phyloP scores from a whole-genome alignment of 23 tunicate genomes.

The Ciona savignyi region DNA sequence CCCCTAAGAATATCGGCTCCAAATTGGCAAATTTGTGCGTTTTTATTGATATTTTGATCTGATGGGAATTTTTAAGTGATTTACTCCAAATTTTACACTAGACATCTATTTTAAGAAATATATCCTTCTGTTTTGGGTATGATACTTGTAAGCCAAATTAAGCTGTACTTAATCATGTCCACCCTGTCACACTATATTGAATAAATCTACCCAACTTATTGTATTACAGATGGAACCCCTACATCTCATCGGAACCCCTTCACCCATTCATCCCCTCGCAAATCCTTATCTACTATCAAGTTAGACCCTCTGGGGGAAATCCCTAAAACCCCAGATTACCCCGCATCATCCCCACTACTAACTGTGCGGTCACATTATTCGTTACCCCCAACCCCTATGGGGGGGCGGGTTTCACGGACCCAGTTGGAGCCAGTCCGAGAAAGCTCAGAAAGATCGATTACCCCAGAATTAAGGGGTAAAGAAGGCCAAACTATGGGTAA shows the following conservation, averaged over 20 bases:
- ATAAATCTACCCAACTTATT: too few species aligned
- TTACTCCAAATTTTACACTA: too few species aligned
- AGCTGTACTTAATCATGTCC: too few species aligned
- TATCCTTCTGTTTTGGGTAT: too few species aligned
- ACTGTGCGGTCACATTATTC: neutral
- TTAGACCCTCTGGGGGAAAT: constrained; percentile 20
- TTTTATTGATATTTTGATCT: too few species aligned
- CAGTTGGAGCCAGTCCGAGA: neutral
- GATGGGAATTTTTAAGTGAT: too few species aligned
- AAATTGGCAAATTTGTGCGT: too few species aligned
- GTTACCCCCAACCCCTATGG: neutral
- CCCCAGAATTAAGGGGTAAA: neutral
- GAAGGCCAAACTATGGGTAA: neutral
- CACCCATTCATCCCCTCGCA: constrained; percentile 44
- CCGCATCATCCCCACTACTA: neutral
- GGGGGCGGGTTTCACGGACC: neutral
- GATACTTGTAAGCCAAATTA: neutral
- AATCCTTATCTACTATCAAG: constrained; percentile 15
- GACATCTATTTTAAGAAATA: too few species aligned
- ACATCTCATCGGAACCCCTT: too few species aligned
- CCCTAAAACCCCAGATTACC: neutral
- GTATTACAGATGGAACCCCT: too few species aligned
- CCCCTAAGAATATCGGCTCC: too few species aligned
- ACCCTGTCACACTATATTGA: too few species aligned
- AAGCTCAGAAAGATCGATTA: neutral